Percentiles rank a stretch among this genome's conserved stretches.
phyloP scores from a whole-genome alignment of 2,113 vertebrate genomes.

The Syrrhaptes paradoxus region DNA sequence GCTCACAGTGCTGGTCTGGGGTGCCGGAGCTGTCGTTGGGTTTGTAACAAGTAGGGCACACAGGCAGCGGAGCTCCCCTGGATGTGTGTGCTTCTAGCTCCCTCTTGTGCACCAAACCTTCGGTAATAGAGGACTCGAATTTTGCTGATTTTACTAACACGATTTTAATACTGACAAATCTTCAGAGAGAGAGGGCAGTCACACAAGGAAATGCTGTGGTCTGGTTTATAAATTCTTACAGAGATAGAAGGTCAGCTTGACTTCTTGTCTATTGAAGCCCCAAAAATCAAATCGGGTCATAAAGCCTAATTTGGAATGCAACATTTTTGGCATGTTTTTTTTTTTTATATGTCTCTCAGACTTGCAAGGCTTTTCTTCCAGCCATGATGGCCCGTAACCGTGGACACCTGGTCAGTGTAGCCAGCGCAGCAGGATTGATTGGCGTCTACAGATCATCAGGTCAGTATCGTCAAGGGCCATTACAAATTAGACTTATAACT shows the following conservation, averaged over 20 bases:
- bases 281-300: background rate
- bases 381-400: slow-evolving; percentile 85
- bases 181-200: background rate
- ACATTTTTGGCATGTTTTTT: background rate
- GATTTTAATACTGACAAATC: background rate
- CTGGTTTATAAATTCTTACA: background rate
- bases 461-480: background rate
- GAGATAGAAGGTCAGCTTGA: background rate
- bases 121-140: background rate
- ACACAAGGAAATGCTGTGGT: background rate
- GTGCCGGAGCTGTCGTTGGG: rapidly evolving
- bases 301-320: background rate
- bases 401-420: slow-evolving; percentile 86
- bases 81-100: slow-evolving; percentile 32
- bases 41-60: background rate
- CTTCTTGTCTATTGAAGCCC: background rate
- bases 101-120: slow-evolving; percentile 41
- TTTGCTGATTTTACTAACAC: background rate
- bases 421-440: slow-evolving; percentile 79
- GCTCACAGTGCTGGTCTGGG: background rate
- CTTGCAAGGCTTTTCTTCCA: slow-evolving; percentile 92
- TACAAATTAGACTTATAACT: background rate
- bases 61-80: background rate
- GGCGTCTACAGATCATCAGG: slow-evolving; percentile 81
- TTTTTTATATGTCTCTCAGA: slow-evolving; percentile 70